phyloP scores from a whole-genome alignment of 2,888 invertebrate species.

The Pristionchus fissidentatus region DNA sequence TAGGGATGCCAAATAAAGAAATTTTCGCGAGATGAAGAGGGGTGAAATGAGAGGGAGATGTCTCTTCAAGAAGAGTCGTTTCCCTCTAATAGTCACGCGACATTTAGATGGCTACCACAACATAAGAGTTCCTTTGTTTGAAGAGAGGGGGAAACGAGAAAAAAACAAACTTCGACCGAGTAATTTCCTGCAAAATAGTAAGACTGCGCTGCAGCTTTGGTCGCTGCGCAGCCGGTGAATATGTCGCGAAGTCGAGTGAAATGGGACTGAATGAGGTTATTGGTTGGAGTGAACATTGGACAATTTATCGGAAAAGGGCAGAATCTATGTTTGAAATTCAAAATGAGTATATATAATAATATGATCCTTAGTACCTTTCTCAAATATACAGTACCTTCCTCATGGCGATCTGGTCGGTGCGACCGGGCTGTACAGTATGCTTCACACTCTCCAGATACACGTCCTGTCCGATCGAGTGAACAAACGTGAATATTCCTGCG shows the following conservation, averaged over 20 bases:
- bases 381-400: background rate
- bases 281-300: background rate
- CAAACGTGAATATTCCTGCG: background rate
- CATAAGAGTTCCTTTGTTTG: background rate
- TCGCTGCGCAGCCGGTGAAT: background rate
- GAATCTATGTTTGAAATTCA: background rate
- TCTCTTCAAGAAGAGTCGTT: too few relatives aligned
- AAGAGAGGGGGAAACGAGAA: background rate
- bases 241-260: background rate
- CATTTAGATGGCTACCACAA: too few relatives aligned
- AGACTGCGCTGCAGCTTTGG: conserved; percentile 3
- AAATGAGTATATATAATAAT: background rate
- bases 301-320: background rate
- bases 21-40: background rate
- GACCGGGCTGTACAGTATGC: background rate
- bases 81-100: too few relatives aligned
- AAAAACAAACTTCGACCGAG: conserved; percentile 34
- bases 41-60: background rate
- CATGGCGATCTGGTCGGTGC: background rate
- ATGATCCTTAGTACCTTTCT: too few relatives aligned
- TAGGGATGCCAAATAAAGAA: background rate
- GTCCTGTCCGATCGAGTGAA: conserved; percentile 37
- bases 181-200: conserved; percentile 40
- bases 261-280: background rate
- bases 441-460: conserved; percentile 43